These are phyloP conservation scores for Riparia riparia DNA, from an alignment of 2,113 vertebrate genomes.

Conservation along the genomic window DNA sequence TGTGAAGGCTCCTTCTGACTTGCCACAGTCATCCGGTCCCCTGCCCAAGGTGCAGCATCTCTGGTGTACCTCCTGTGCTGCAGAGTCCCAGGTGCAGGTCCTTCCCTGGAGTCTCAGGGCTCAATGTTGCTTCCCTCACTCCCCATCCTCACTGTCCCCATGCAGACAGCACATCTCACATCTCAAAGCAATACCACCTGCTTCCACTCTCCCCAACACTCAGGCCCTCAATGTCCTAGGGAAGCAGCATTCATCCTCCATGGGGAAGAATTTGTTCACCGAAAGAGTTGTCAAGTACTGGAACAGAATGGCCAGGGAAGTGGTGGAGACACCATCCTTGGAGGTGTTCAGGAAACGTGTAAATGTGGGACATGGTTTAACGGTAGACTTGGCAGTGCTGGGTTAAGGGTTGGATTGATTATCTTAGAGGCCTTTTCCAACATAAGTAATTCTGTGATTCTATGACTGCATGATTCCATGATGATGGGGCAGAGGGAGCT, in stretches of 20 bases:
- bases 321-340: not conserved
- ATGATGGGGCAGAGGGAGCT: too few relatives aligned
- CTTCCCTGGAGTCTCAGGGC: not conserved
- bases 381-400: not conserved
- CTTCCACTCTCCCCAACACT: rapidly evolving
- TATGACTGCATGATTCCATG: not conserved
- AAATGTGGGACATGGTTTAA: not conserved
- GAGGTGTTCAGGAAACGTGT: not conserved
- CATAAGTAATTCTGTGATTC: not conserved
- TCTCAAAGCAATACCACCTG: rapidly evolving
- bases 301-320: not conserved
- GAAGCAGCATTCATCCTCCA: not conserved
- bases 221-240: not conserved
- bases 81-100: not conserved
- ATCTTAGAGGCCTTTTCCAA: not conserved
- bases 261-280: not conserved
- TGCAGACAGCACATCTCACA: rapidly evolving
- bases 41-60: not conserved
- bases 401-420: not conserved
- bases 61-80: not conserved
- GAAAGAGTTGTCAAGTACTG: not conserved
- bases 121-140: not conserved
- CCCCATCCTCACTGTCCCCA: not conserved
- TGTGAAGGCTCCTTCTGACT: not conserved
- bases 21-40: not conserved